Base-by-base conservation (phyloP, 2,797 vertebrate species). In the Siniperca scherzeri region DNA sequence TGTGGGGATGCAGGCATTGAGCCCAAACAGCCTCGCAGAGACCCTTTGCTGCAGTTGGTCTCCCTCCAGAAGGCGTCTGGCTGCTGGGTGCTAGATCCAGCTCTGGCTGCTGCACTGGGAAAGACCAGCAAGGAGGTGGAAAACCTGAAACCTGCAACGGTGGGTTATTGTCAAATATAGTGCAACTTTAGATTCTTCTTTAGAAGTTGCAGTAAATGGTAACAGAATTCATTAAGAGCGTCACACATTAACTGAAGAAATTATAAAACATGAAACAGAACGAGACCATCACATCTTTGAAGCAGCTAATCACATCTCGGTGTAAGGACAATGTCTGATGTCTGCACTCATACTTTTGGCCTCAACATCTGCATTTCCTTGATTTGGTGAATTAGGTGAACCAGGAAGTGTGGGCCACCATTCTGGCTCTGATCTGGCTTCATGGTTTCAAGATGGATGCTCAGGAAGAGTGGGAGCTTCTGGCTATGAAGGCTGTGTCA, bases 391-490 rank as follows among this genome's bases (percentile, higher is more conserved):
- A 38, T 38, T 38, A 38, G 38, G 38, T 38, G 38, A 87, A 82
- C 2, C 22, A 75, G 30, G 79, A 91, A 1, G 88, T 95, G 68
- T 97, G 97, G 97, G 96, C 94, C 72, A 97, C 96, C 1, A 48
- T 96, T 25, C 87, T 97, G 85, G 96, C 96, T 16, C 89, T 97
- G 82, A 80, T 96, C 57, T 97, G 97, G 97, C 94, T 97, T 27
- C 90, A 96, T 65, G 83, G 79, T 7, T 91, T 81, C 19, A 90
- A 91, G 52, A 78, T 67, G 17, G 92, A 95, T 3, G 66, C 79
- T 56, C 89, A 90, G 66, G 90, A 90, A 1, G 96, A 97, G 84
- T 97, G 96, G 96, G 93, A 97, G 56, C 92, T 97, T 66, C 88
- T 97, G 88, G 94, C 96, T 72, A 79, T 89, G 60, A 97, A 97